A percentile compares a stretch with the other conserved stretches of the same genome.
Evolutionary conservation across 1,140 invertebrate species (phyloP).

Genomic region (Drosophila sulfurigaster): DNA sequence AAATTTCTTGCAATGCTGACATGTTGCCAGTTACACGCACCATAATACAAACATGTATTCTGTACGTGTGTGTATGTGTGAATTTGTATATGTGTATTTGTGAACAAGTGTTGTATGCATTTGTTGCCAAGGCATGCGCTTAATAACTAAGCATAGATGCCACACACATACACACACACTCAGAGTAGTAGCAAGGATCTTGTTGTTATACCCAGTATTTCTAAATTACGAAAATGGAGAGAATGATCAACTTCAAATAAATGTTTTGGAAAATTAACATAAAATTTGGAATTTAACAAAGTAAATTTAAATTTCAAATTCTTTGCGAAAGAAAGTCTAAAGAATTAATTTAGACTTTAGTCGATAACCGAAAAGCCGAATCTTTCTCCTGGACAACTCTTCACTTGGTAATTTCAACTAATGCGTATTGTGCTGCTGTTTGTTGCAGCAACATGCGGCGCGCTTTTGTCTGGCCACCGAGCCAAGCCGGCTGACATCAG

Average conservation of each 20-base stretch:
- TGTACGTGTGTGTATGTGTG: neutral
- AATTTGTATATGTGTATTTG: neutral
- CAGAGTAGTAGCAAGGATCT: constrained; percentile 9
- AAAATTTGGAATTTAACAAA: neutral
- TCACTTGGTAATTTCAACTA: neutral
- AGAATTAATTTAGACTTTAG: too few species aligned
- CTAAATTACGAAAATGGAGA: neutral
- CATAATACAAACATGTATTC: neutral
- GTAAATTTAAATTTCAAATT: too few species aligned
- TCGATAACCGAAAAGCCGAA: too few species aligned
- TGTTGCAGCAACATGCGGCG: constrained; percentile 64
- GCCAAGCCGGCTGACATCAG: constrained; percentile 27
- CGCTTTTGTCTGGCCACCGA: constrained; percentile 41
- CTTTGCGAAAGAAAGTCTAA: too few species aligned
- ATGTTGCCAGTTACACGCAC: constrained; percentile 32
- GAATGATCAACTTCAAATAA: neutral
- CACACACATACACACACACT: constrained; percentile 34
- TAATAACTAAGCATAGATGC: constrained; percentile 72
- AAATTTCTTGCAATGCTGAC: constrained; percentile 22
- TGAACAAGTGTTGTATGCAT: constrained; percentile 36
- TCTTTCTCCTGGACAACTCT: neutral
- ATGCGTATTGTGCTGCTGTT: constrained; percentile 30
- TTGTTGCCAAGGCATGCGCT: constrained; percentile 44
- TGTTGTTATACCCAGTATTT: constrained; percentile 16
- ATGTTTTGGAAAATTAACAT: neutral